Conservation (phyloP, 1,140 invertebrate genomes). For the Heliconius himera region DNA sequence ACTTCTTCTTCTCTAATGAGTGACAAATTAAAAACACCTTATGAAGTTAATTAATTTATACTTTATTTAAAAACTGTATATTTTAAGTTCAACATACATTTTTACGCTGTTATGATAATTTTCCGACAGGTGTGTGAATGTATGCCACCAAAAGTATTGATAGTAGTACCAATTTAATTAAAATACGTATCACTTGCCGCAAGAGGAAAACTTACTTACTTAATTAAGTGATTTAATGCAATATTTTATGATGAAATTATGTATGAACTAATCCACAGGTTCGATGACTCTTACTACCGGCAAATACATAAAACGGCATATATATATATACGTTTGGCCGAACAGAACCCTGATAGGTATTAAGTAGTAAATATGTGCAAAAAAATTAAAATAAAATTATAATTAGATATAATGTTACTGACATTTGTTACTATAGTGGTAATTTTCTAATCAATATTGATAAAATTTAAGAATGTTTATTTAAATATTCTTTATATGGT, state of each 20-base stretch:
- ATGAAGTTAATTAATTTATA: constrained; percentile 4
- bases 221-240: background rate
- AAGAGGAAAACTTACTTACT: background rate
- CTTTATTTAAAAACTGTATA: background rate
- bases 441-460: no score
- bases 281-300: background rate
- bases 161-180: background rate
- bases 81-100: background rate
- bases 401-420: no score
- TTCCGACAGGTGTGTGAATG: constrained; percentile 1
- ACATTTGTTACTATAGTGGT: no score
- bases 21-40: constrained; percentile 14
- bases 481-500: no score
- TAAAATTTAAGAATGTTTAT: no score
- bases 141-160: background rate
- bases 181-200: constrained; percentile 1
- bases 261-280: background rate
- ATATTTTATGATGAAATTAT: background rate
- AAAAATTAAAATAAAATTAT: background rate
- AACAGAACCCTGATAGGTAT: background rate
- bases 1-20: background rate
- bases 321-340: background rate
- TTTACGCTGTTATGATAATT: constrained; percentile 10
- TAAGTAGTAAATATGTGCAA: background rate
- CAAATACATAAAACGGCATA: no score